Percentiles rank a stretch among this genome's conserved stretches.
phyloP scores from a whole-genome alignment of 2,113 vertebrate genomes.

The Tychaedon coryphoeus region DNA sequence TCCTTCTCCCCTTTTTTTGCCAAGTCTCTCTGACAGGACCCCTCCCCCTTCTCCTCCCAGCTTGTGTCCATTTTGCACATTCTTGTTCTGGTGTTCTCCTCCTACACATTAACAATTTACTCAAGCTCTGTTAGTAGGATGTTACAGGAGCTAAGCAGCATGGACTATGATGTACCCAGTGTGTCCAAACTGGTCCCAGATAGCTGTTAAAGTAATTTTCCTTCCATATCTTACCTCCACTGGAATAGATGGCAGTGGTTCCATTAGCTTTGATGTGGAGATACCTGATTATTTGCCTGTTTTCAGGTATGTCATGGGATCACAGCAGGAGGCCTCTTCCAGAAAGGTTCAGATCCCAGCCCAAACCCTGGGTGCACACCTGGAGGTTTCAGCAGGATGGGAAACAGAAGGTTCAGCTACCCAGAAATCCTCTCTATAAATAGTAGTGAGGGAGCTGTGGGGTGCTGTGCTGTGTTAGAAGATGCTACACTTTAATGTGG shows the following conservation, averaged over 20 bases:
- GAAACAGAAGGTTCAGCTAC: not conserved
- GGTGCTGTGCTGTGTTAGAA: not conserved
- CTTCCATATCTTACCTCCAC: not conserved
- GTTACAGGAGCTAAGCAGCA: not conserved
- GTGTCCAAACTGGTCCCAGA: not conserved
- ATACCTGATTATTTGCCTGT: not conserved
- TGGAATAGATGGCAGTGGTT: not conserved
- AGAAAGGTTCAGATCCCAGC: not conserved
- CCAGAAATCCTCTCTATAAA: not conserved
- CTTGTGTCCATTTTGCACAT: not conserved
- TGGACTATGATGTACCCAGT: not conserved
- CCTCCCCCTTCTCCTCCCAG: not conserved
- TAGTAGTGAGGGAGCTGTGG: not conserved
- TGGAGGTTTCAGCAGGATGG: not conserved
- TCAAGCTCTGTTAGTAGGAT: not conserved
- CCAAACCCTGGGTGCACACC: rapidly evolving
- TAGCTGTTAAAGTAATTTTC: not conserved
- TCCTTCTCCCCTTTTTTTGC: not conserved
- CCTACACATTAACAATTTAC: not conserved
- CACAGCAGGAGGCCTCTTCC: not conserved
- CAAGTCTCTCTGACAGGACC: not conserved
- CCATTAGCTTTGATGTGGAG: not conserved
- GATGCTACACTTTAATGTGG: not conserved
- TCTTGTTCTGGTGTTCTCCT: not conserved
- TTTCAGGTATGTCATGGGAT: not conserved